Evolutionary conservation across 2,113 vertebrate species (phyloP), one percentile per base, ranked within the genome.

Genomic region (Oxygymnocypris stewartii): DNA sequence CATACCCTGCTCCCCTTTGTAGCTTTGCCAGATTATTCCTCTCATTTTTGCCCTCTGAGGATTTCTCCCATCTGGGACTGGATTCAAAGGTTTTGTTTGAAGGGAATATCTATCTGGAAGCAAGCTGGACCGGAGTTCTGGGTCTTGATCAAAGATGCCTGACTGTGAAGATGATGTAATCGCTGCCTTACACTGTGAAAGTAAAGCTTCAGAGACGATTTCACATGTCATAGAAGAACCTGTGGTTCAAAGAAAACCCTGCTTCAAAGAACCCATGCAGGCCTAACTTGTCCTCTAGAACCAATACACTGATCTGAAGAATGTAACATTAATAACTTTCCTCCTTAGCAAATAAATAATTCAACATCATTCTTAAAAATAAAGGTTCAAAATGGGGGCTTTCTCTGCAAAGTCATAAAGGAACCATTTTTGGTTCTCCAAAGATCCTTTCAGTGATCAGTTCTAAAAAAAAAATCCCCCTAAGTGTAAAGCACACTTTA

Each of bases 1-100:
- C 71, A 74, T 42, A 37, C 77, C 51, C 49, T 5, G 1, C 28
- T 23, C 35, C 18, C 31, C 31, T 79, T 7, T 59, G 51, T 79
- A 59, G 51, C 31, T 11, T n/a, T 79, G 49, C 77, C 51, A 79
- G 77, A 59, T 79, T 59, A 59, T 59, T 59, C 18, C 77, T 79
- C 77, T 79, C 9, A n/a, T 23, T 79, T 31, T 54, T 57, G 23
- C 13, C 47, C 42, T 51, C n/a, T 28, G 6, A 31, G 74, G 47
- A 54, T 57, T 37, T 78, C 47, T 79, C 31, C 16, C 28, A 79
- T 59, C 31, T n/a, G 77, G 51, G 51, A 57, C 10, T 35, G 23
- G 31, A 79, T 79, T 35, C 54, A 79, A 59, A 59, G 77, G 49
- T 79, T 51, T 79, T 18, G 49, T 54, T 78, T 31, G 16, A 54